phyloP scores from a whole-genome alignment of 1,140 invertebrate species.

The Drosophila lini region DNA sequence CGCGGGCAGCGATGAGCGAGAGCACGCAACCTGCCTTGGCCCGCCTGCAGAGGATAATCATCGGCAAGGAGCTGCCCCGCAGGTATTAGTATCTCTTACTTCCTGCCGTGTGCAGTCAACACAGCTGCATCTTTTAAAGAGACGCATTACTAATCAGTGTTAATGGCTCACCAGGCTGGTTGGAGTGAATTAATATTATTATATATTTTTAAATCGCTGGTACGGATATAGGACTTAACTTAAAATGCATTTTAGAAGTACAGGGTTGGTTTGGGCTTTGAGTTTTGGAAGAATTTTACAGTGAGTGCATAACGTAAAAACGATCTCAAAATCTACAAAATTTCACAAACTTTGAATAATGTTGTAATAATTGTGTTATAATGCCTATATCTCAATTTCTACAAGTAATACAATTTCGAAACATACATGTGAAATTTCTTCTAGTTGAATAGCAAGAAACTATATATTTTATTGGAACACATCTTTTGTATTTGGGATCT shows the following conservation, averaged over 20 bases:
- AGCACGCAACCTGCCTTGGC: conserved; percentile 39
- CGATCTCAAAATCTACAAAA: too few species aligned
- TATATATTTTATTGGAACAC: too few species aligned
- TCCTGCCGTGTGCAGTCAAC: conserved; percentile 19
- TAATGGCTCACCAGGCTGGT: conserved; percentile 54
- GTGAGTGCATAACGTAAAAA: too few species aligned
- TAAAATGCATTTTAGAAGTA: conserved; percentile 9
- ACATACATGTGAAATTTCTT: too few species aligned
- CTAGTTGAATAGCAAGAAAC: too few species aligned
- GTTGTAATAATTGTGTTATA: too few species aligned
- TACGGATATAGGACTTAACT: neutral
- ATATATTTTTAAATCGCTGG: neutral
- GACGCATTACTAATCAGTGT: conserved; percentile 66
- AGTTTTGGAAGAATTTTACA: too few species aligned
- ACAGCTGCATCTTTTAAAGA: conserved; percentile 41
- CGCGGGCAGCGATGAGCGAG: conserved; percentile 24
- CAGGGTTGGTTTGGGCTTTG: too few species aligned
- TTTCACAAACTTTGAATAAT: too few species aligned
- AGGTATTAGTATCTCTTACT: conserved; percentile 59
- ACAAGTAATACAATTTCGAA: too few species aligned
- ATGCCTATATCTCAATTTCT: too few species aligned
- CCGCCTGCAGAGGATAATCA: conserved; percentile 43
- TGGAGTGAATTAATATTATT: neutral
- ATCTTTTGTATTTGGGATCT: too few species aligned
- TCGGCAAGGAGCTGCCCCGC: conserved; percentile 28